Percentiles rank a stretch among this genome's conserved stretches.
These are phyloP conservation scores for Lophius americanus DNA, from an alignment of 2,797 vertebrate genomes.

Conservation along the genomic window DNA sequence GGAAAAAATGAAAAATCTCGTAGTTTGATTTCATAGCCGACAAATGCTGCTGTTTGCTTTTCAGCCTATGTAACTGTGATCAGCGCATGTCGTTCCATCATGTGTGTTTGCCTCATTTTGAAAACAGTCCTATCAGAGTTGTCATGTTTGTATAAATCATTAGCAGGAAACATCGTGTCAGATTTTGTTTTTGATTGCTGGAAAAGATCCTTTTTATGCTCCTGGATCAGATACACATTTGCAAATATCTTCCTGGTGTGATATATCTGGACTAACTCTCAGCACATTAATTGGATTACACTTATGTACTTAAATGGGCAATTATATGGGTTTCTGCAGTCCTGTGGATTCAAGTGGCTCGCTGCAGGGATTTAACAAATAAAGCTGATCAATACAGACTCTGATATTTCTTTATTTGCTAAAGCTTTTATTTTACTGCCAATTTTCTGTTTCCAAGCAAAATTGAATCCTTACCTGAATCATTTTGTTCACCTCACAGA, in stretches of 20 bases:
- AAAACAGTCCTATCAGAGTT: constrained; percentile 1
- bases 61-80: not conserved
- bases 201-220: constrained; percentile 13
- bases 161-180: constrained; percentile 15
- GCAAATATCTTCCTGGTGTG: constrained; percentile 4
- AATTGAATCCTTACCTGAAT: constrained; percentile 5
- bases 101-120: constrained; percentile 4
- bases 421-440: constrained; percentile 40
- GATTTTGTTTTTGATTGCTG: constrained; percentile 13
- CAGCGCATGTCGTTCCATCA: not conserved
- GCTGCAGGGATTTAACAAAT: constrained; percentile 46
- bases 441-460: constrained; percentile 17
- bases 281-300: constrained; percentile 44
- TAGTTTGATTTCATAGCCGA: not conserved
- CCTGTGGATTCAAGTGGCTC: constrained; percentile 18
- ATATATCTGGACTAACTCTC: constrained; percentile 33
- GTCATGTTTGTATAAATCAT: constrained; percentile 25
- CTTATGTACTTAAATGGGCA: constrained; percentile 30
- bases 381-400: constrained; percentile 56
- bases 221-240: constrained; percentile 22
- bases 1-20: too few species aligned
- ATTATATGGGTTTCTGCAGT: constrained; percentile 54
- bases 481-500: constrained; percentile 26
- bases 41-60: constrained; percentile 21
- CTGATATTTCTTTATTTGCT: constrained; percentile 45